Evolutionary conservation across 2,797 vertebrate species (phyloP), one percentile per base, ranked within the genome.

Genomic region (Danio kyathit): DNA sequence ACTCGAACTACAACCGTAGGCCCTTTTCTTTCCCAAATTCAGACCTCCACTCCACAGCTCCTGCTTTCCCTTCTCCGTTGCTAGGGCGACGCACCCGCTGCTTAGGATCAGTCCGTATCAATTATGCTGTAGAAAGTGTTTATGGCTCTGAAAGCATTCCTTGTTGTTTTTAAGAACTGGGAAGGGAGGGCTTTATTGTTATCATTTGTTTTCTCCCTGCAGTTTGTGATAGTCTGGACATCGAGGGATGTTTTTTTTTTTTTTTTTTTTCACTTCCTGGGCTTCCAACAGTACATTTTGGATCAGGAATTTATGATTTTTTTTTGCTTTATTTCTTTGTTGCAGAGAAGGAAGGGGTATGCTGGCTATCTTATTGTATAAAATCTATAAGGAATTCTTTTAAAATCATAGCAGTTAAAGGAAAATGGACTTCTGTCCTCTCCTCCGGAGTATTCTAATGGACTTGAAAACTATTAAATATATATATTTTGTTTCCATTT

Each of bases 91-190:
- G 83, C 77, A 87, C 94, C 95, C 93, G 93, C 95, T 94, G 93
- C 94, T 94, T 92, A 94, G 93, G 84, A 78, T 86, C 94, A 94
- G 92, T 93, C 91, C 94, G 90, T 93, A 91, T 93, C 90, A 92
- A 89, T 93, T 87, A 93, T 92, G 85, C 93, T 93, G 94, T 82
- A 90, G 88, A 85, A 78, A 91, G 88, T 81, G 89, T 93, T 90
- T 93, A 92, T 95, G 93, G 95, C 93, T 94, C 89, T 95, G 94
- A 94, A 96, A 95, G 91, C 93, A 96, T 97, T 96, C 95, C 94
- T 93, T 91, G 90, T 93, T 91, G 90, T 78, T 86, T 92, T 91
- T 94, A 93, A 94, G 89, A 87, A 90, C 92, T 93, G 93, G 92
- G 92, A 84, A 88, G 91, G 89, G 84, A 75, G 77, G 81, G 65